Percentiles rank a stretch among this genome's conserved stretches.
phyloP scores from a whole-genome alignment of 2,888 invertebrate species.

The Erynnis tages region DNA sequence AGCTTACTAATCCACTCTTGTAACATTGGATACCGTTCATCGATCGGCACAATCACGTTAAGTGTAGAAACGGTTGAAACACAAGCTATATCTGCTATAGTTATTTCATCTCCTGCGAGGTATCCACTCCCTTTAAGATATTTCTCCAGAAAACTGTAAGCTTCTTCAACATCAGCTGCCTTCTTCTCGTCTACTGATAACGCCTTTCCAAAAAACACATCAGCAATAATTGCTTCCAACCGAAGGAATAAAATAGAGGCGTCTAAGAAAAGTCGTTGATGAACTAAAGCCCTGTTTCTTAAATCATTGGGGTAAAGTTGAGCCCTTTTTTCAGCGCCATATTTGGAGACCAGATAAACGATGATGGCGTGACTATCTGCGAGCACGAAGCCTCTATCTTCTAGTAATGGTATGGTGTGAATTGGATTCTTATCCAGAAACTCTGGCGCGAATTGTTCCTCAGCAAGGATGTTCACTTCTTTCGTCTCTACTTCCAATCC shows the following conservation, averaged over 20 bases:
- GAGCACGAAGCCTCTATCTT: slow-evolving; percentile 47
- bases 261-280: slow-evolving; percentile 47
- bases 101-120: slow-evolving; percentile 42
- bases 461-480: slow-evolving; percentile 36
- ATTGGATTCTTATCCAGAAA: slow-evolving; percentile 48
- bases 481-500: slow-evolving; percentile 39
- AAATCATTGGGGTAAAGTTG: slow-evolving; percentile 46
- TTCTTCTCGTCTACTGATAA: slow-evolving; percentile 35
- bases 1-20: slow-evolving; percentile 41
- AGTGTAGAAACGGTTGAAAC: slow-evolving; percentile 44
- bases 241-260: slow-evolving; percentile 40
- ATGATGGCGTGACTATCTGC: slow-evolving; percentile 52
- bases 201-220: slow-evolving; percentile 30
- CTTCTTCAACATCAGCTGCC: slow-evolving; percentile 36
- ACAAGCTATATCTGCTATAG: slow-evolving; percentile 49
- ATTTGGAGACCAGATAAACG: slow-evolving; percentile 50
- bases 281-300: slow-evolving; percentile 41
- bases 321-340: slow-evolving; percentile 45
- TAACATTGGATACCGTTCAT: slow-evolving; percentile 40
- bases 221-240: slow-evolving; percentile 30
- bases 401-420: slow-evolving; percentile 46
- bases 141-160: slow-evolving; percentile 45
- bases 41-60: slow-evolving; percentile 40
- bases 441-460: slow-evolving; percentile 42
- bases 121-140: slow-evolving; percentile 43